Evolutionary conservation across 2,888 invertebrate species (phyloP), one percentile per base, ranked within the genome.

Genomic region (Caenorhabditis panamensis): DNA sequence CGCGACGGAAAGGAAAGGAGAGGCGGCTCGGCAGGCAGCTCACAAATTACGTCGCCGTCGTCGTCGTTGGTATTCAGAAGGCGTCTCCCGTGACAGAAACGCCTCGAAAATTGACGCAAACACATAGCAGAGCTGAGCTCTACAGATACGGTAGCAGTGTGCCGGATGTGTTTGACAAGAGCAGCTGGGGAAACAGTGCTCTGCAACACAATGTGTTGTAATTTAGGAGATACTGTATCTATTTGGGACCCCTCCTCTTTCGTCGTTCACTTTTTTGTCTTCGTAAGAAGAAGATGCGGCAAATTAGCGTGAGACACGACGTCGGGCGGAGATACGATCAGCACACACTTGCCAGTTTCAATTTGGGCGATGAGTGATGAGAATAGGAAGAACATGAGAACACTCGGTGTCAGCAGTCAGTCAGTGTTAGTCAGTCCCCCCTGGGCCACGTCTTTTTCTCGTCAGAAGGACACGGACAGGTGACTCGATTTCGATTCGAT

Each of bases 31-130:
- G 31, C 22, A 26, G 64, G 62, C 67, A 62, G 72, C 61, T 67
- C 71, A 79, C 67, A 69, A 68, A 64, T 62, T 80, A 80, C 80
- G 54, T 58, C 73, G 64, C 62, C 61, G 24, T 53, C 26, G 67
- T 20, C 24, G 4, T 24, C 20, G 59, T 68, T 68, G 59, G 68
- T 68, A 68, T 68, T 47, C 68, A 16, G 66, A 41, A 24, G 41
- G 41, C 63, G 49, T 41, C 13, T 18, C n/a, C 5, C 13, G 37
- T 44, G 44, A 22, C 8, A 13, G 26, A 20, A 6, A 36, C 51
- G 64, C 49, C 67, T 44, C 47, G 67, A 67, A 67, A 67, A 56
- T 67, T 67, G 67, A 24, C 67, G 44, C 67, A 51, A 22, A 24
- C 24, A 41, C 41, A 16, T 41, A 9, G 41, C 13, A 2, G 31